Conservation (phyloP, 2,888 invertebrate species). For the Hyposoter didymator region DNA sequence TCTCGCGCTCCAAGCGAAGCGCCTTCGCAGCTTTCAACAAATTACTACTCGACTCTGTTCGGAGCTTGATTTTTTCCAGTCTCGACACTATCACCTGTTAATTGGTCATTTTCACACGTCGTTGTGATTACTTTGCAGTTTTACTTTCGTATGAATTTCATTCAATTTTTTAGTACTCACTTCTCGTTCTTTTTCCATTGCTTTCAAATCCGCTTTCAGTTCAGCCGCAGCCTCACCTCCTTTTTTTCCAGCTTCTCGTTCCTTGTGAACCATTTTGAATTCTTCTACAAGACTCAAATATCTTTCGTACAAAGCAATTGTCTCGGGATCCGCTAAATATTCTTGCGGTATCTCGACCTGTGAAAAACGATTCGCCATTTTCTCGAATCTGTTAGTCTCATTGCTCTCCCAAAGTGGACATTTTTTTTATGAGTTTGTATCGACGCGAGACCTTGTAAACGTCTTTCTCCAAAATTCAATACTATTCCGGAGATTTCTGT, state of each 20-base stretch:
- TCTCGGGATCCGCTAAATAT: conserved; percentile 90
- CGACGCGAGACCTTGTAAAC: neutral
- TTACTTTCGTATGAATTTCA: neutral
- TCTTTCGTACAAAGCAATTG: conserved; percentile 89
- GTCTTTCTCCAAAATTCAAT: neutral
- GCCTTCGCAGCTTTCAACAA: conserved; percentile 82
- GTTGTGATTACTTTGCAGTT: neutral
- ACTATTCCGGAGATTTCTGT: neutral
- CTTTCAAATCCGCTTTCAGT: conserved; percentile 92
- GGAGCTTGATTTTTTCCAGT: conserved; percentile 78
- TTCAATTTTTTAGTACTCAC: conserved; percentile 62
- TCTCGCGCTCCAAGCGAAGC: conserved; percentile 86
- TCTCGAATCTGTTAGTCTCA: neutral
- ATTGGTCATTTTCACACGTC: neutral
- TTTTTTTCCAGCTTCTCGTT: conserved; percentile 86
- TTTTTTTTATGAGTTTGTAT: neutral
- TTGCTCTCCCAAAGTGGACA: neutral
- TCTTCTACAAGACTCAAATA: conserved; percentile 91
- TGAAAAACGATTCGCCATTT: conserved; percentile 81
- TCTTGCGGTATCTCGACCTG: conserved; percentile 91
- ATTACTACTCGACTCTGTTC: conserved; percentile 76
- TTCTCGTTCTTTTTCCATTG: conserved; percentile 92
- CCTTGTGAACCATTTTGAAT: conserved; percentile 92
- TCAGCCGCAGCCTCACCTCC: conserved; percentile 90
- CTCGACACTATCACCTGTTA: conserved; percentile 75